Percentiles rank a stretch among this genome's conserved stretches.
phyloP scores from a whole-genome alignment of 2,797 vertebrate genomes.

The Cuniculus paca region DNA sequence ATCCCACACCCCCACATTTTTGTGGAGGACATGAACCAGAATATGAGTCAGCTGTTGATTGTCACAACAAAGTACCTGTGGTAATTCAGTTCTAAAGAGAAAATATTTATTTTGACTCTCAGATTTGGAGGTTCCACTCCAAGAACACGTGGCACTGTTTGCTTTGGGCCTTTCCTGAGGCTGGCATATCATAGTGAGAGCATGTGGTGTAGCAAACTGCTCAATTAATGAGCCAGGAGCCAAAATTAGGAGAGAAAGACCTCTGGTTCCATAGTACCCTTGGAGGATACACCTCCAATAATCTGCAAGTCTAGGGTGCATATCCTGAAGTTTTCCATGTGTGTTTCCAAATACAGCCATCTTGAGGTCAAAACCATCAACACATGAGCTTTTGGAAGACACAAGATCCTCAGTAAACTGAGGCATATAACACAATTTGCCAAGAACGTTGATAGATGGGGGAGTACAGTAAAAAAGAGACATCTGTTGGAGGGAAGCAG shows the following conservation, averaged over 20 bases:
- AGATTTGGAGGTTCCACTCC: neutral
- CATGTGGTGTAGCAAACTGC: neutral
- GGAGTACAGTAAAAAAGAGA: neutral
- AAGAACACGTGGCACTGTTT: neutral
- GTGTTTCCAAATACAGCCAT: neutral
- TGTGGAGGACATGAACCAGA: neutral
- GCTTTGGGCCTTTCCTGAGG: neutral
- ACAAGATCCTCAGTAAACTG: neutral
- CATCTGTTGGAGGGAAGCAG: neutral
- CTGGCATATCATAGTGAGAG: neutral
- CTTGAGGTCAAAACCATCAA: neutral
- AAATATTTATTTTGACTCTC: neutral
- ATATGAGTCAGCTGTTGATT: neutral
- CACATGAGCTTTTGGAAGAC: neutral
- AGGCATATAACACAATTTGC: neutral
- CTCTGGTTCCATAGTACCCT: too few species aligned
- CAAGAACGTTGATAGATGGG: neutral
- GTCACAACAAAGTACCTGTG: neutral
- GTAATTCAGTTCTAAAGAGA: neutral
- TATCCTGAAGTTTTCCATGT: neutral
- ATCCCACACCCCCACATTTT: neutral
- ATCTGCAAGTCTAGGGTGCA: neutral
- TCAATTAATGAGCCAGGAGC: neutral
- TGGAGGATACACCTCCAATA: neutral
- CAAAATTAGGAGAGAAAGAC: neutral